Percentiles rank a stretch among this genome's conserved stretches.
Evolutionary conservation across 2,797 vertebrate species (phyloP).

Genomic region (Peromyscus aztecus): DNA sequence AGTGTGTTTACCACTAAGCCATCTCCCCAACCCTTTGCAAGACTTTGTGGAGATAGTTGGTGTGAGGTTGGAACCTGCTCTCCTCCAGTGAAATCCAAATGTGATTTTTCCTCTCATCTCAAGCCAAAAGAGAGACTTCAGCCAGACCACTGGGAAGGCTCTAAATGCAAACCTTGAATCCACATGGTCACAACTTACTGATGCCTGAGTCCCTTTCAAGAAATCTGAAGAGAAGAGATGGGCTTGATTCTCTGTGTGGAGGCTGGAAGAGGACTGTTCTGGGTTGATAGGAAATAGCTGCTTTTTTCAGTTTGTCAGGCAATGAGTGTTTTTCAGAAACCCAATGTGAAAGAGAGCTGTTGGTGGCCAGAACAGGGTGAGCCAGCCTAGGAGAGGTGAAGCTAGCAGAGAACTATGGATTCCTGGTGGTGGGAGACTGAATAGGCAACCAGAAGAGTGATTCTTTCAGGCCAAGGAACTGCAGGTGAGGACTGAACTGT

Average conservation of each 20-base stretch:
- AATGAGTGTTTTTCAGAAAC: neutral
- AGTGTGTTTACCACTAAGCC: neutral
- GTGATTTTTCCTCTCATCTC: neutral
- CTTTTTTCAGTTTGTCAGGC: neutral
- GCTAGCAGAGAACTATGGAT: neutral
- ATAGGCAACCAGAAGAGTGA: neutral
- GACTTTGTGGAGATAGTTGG: slow-evolving; percentile 34
- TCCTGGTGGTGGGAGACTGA: neutral
- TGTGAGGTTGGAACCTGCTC: neutral
- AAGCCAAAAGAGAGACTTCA: slow-evolving; percentile 6
- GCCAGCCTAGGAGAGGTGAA: neutral
- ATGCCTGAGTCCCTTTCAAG: neutral
- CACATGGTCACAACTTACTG: neutral
- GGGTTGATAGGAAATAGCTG: neutral
- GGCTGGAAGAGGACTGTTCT: neutral
- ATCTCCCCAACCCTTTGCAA: too few species aligned
- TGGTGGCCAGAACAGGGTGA: neutral
- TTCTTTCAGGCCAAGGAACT: neutral
- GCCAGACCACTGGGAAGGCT: neutral
- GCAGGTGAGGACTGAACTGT: neutral
- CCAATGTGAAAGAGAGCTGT: neutral
- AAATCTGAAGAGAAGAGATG: neutral
- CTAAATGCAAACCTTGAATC: neutral
- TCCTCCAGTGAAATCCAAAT: neutral
- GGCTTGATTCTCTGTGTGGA: neutral